Evolutionary conservation across 2,113 vertebrate genomes (phyloP).

Genomic region (Plotosus lineatus): DNA sequence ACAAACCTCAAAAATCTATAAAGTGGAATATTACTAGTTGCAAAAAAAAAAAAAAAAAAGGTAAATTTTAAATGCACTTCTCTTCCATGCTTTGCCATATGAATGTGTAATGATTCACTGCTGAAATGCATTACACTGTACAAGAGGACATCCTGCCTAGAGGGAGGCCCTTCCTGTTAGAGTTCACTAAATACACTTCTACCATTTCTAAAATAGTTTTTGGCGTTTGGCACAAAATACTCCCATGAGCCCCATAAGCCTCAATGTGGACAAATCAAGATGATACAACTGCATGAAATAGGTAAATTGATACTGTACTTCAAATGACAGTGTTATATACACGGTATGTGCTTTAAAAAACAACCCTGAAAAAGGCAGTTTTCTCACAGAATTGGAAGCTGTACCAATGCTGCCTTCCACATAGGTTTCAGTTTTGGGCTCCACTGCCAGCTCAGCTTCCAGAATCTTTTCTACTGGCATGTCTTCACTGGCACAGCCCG

Average conservation of each 20-base stretch:
- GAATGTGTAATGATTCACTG: slow-evolving; percentile 9
- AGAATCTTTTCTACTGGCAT: slow-evolving; percentile 99
- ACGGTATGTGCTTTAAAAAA: slow-evolving; percentile 12
- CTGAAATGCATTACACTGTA: slow-evolving; percentile 31
- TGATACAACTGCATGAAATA: neutral
- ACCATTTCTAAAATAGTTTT: slow-evolving; percentile 27
- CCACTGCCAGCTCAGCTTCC: slow-evolving; percentile 93
- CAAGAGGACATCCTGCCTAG: slow-evolving; percentile 15
- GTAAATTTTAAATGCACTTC: too few species aligned
- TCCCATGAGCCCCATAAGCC: neutral
- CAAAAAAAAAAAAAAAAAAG: too few species aligned
- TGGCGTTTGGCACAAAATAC: neutral
- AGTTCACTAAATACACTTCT: slow-evolving; percentile 17
- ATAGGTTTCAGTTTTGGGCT: slow-evolving; percentile 97
- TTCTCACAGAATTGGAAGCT: slow-evolving; percentile 89
- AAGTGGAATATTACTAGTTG: neutral
- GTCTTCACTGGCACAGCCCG: slow-evolving; percentile 90
- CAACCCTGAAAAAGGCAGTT: slow-evolving; percentile 11
- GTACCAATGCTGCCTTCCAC: slow-evolving; percentile 87
- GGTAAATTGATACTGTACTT: neutral
- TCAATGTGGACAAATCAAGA: neutral
- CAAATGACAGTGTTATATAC: slow-evolving; percentile 14
- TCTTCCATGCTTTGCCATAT: neutral
- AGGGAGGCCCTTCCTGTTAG: slow-evolving; percentile 20
- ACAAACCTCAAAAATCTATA: neutral